Evolutionary conservation across 2,797 vertebrate genomes (phyloP), one percentile per base, ranked within the genome.

Genomic region (Falco peregrinus): DNA sequence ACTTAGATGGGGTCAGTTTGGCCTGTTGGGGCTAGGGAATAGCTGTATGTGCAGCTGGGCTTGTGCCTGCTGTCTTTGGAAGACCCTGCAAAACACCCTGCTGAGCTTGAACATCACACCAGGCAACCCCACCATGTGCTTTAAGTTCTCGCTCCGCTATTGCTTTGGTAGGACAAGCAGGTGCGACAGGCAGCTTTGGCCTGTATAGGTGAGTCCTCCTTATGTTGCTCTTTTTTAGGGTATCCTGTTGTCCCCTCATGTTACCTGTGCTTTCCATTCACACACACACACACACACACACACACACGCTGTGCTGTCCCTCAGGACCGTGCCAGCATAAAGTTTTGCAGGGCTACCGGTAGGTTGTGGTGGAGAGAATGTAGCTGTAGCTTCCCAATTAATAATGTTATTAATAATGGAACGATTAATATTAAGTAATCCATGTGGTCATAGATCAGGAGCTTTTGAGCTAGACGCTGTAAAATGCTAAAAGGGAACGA

Each of bases 281-380:
- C 37, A 37, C 37, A 37, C 37, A 37, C 37, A 37, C 37, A 37
- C 37, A 37, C 37, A 37, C 37, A 37, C 37, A 37, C 37, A 37
- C 26, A 13, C 20, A 22, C 20, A 22, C 3, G 9, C 41, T 4
- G 47, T 4, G 54, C 75, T 33, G 14, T 25, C 22, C n/a, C 61
- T 74, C 2, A 0, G 76, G 79, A 61, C 4, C 0, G 0, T 21
- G 54, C 39, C 76, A 35, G 74, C 33, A 16, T 1, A 0, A 22
- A 70, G 22, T 45, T 67, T 69, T 35, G 29, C 22, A 33, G 53
- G 35, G 63, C 71, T 84, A 6, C 47, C 22, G 70, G 37, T 14
- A 29, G 35, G 25, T 4, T 75, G 67, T 35, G 41, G 11, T 1
- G 19, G 10, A 65, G 59, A 21, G 31, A 74, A 71, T 11, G 43